Evolutionary conservation across 64 coral and sea anemone genomes (phyloP).

Genomic region (Porites australiensis): DNA sequence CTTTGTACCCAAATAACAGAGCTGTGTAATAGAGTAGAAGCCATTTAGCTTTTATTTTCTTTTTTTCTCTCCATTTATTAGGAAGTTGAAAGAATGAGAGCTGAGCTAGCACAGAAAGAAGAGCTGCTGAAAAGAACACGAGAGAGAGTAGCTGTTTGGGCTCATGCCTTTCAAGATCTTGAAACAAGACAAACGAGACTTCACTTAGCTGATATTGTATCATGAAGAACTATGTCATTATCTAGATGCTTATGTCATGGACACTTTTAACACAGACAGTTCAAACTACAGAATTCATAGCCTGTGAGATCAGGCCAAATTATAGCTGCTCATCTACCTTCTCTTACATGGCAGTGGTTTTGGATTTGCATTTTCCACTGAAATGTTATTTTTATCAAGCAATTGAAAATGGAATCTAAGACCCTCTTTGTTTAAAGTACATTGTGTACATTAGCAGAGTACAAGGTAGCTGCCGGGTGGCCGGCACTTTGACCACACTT

Average conservation of each 20-base stretch:
- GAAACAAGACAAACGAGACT: conserved; percentile 56
- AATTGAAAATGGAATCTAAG: too few species aligned
- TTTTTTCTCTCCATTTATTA: not conserved
- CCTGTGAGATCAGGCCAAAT: not conserved
- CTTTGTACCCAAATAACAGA: too few species aligned
- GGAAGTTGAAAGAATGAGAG: conserved; percentile 72
- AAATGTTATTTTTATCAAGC: too few species aligned
- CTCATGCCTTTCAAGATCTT: conserved; percentile 39
- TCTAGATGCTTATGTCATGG: conserved; percentile 14
- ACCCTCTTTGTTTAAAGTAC: too few species aligned
- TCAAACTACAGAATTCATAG: not conserved
- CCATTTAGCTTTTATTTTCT: not conserved
- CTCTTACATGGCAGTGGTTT: too few species aligned
- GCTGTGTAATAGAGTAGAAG: too few species aligned
- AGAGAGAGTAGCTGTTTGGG: conserved; percentile 48
- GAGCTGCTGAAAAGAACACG: conserved; percentile 55
- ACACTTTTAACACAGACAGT: not conserved
- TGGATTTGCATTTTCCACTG: too few species aligned
- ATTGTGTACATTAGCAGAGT: too few species aligned
- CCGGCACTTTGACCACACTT: too few species aligned
- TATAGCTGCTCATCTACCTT: too few species aligned
- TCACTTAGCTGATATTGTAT: conserved; percentile 53
- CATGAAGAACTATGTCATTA: not conserved
- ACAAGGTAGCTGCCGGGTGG: too few species aligned
- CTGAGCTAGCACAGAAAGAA: conserved; percentile 71